These are phyloP conservation scores for Graptemys geographica DNA, from an alignment of 2,797 vertebrate species.

Conservation along the genomic window DNA sequence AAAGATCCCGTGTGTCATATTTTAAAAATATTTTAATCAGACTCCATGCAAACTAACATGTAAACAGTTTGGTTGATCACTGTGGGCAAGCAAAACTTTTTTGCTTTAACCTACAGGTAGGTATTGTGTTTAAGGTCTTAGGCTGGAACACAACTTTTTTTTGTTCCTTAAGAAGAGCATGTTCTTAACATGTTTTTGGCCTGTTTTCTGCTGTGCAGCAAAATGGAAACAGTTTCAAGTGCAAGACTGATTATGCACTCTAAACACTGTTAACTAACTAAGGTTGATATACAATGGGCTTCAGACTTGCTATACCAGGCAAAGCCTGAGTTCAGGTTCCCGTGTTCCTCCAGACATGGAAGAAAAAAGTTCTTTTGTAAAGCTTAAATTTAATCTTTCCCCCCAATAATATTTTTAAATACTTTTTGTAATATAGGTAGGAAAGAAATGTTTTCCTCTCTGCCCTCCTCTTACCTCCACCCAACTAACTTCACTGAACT, in stretches of 20 bases:
- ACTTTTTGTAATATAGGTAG: background rate
- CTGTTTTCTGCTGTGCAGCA: background rate
- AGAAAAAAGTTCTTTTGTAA: background rate
- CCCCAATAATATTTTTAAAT: background rate
- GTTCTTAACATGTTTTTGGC: background rate
- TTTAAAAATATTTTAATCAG: background rate
- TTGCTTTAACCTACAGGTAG: background rate
- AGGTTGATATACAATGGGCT: background rate
- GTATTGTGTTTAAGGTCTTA: background rate
- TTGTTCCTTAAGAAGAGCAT: background rate
- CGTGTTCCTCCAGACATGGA: background rate
- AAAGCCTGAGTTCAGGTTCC: background rate
- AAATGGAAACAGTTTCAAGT: accelerated
- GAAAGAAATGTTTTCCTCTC: background rate
- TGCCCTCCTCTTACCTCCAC: background rate
- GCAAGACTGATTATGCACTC: background rate
- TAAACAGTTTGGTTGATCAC: background rate
- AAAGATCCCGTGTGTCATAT: background rate
- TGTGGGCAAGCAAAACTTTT: background rate
- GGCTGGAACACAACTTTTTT: background rate
- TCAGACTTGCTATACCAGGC: background rate
- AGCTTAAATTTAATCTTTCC: background rate
- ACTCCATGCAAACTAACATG: background rate
- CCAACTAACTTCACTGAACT: background rate
- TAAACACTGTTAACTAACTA: background rate